Base-by-base conservation (phyloP, 2,113 vertebrate species). In the Carassius gibelio region DNA sequence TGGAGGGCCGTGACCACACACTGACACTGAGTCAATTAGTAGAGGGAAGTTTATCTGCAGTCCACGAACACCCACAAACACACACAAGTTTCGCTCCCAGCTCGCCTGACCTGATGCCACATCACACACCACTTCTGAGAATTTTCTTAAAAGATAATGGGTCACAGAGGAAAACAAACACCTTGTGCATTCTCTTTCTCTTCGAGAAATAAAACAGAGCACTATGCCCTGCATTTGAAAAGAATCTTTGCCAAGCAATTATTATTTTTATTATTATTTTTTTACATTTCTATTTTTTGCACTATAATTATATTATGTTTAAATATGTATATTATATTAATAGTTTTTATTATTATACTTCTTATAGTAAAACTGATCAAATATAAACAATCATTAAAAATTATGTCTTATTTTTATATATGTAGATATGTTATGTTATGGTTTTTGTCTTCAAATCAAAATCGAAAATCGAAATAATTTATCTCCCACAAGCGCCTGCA, bases 101-200 rank as follows among this genome's bases (percentile, higher is more conserved):
- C 23, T 66, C 45, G 45, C 17, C 62, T 77, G 64, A 71, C 34
- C 30, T 69, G 55, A 38, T 14, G 64, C 23, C 62, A 42, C 50
- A 59, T 62, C 62, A 23, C 59, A 66, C 83, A 68, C 75, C 66
- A 72, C 50, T 75, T 26, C 15, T 66, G 61, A 66, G 30, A 30
- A 30, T 30, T 30, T 30, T 30, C 26, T 61, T 11, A 48, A 81
- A 81, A 66, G 78, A 81, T 66, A 66, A 81, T 81, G 23, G 36
- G 78, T 66, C 78, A 81, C 78, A 50, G 42, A 30, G 52, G 50
- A 45, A 84, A 75, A 74, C 82, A 59, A 84, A 50, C 48, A 71
- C 48, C 68, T 82, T 71, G 15, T 42, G 10, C n/a, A 23, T 23
- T 26, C 9, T 11, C 8, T 68, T 50, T 48, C 48, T 85, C 26